Evolutionary conservation across 2,888 invertebrate species (phyloP).

Genomic region (Andrena trimmerana): DNA sequence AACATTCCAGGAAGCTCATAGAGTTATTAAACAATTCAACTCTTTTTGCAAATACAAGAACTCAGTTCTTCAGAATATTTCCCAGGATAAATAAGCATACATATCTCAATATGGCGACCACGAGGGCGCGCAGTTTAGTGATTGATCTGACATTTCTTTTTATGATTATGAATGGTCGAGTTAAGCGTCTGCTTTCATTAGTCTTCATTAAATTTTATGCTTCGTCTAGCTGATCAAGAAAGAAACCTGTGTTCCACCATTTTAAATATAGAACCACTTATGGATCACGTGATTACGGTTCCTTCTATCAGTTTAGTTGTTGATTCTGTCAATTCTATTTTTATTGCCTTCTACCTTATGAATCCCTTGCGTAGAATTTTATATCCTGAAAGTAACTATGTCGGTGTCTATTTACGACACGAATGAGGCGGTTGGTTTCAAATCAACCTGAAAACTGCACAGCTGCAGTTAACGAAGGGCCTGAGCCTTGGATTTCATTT

Average conservation of each 20-base stretch:
- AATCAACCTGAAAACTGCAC: slow-evolving; percentile 2
- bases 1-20: too few species aligned
- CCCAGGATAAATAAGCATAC: background rate
- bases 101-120: background rate
- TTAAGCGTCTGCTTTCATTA: slow-evolving; percentile 1
- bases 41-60: too few species aligned
- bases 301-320: background rate
- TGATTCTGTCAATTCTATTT: background rate
- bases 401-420: background rate
- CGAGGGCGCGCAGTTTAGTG: background rate
- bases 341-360: background rate
- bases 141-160: slow-evolving; percentile 3
- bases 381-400: background rate
- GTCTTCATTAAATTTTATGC: slow-evolving; percentile 8
- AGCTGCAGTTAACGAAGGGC: background rate
- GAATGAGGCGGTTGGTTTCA: background rate
- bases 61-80: too few species aligned
- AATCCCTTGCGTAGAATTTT: background rate
- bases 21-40: too few species aligned
- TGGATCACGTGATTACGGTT: background rate
- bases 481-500: slow-evolving; percentile 4
- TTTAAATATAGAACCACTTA: background rate
- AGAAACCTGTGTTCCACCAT: background rate
- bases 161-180: background rate
- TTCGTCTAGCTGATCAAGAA: background rate